These are phyloP conservation scores for Pristionchus fissidentatus DNA, from an alignment of 2,888 invertebrate species.

Conservation along the genomic window DNA sequence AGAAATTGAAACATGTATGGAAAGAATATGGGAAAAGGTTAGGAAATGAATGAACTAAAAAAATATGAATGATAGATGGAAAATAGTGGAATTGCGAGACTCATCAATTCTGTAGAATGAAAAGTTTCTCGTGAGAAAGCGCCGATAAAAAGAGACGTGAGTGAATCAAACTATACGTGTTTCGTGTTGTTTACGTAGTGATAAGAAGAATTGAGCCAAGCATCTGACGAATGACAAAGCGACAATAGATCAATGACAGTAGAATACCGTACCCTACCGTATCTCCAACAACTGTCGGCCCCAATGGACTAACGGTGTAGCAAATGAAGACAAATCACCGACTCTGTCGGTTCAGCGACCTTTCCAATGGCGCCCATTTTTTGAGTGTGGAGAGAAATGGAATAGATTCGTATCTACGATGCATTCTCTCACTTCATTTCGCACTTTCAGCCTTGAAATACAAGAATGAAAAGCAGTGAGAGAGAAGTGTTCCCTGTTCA, in stretches of 20 bases:
- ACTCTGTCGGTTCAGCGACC: background rate
- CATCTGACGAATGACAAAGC: conserved; percentile 34
- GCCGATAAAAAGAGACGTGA: conserved; percentile 7
- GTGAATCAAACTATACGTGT: conserved; percentile 39
- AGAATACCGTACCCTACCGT: conserved; percentile 19
- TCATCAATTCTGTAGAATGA: background rate
- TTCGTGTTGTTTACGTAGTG: conserved; percentile 38
- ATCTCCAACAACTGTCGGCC: background rate
- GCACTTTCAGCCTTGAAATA: conserved; percentile 37
- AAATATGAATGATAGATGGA: background rate
- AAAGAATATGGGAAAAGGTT: conserved; percentile 8
- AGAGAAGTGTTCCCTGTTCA: background rate
- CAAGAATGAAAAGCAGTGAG: background rate
- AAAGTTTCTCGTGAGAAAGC: conserved; percentile 8
- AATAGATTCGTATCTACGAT: background rate
- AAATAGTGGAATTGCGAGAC: background rate
- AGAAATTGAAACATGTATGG: conserved; percentile 12
- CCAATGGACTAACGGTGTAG: conserved; percentile 11
- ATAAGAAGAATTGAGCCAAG: conserved; percentile 25
- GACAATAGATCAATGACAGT: background rate
- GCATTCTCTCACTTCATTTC: conserved; percentile 29
- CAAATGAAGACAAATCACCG: conserved; percentile 44
- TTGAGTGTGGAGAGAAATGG: conserved; percentile 16
- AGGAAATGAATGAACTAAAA: background rate
- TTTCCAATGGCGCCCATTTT: conserved; percentile 46